These are phyloP conservation scores for Nothura maculosa DNA, from an alignment of 2,797 vertebrate genomes.

Conservation along the genomic window DNA sequence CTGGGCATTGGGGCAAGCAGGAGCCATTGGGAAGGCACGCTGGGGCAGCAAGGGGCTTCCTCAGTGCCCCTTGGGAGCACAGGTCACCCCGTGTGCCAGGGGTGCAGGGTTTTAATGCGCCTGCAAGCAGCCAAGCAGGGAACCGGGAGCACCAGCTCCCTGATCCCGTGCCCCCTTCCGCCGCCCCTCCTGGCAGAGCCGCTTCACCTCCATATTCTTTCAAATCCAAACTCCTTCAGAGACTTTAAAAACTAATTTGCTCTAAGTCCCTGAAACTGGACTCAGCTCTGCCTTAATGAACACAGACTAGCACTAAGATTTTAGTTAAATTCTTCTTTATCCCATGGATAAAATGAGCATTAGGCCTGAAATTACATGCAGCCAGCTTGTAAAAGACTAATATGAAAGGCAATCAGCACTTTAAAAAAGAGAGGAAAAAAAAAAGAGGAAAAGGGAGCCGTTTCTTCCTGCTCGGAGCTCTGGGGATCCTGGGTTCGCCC, in stretches of 20 bases:
- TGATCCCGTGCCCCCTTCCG: not conserved
- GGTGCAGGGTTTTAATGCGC: too few relatives aligned
- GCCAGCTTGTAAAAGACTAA: constrained; percentile 47
- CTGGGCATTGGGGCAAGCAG: rapidly evolving
- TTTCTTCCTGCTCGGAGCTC: not conserved
- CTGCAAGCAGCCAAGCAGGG: not conserved
- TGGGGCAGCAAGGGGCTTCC: rapidly evolving
- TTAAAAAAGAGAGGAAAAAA: not conserved
- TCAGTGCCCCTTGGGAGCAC: rapidly evolving
- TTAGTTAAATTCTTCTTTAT: constrained; percentile 78
- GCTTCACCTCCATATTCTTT: constrained; percentile 70
- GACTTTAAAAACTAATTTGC: constrained; percentile 77
- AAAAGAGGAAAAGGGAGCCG: not conserved
- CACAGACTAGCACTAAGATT: constrained; percentile 61
- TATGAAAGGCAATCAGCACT: constrained; percentile 37
- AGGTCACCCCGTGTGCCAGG: not conserved
- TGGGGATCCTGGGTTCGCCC: not conserved
- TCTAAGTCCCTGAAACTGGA: constrained; percentile 68
- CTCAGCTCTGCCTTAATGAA: constrained; percentile 62
- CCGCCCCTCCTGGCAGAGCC: not conserved
- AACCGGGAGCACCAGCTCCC: not conserved
- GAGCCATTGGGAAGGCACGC: rapidly evolving
- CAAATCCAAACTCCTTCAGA: constrained; percentile 77
- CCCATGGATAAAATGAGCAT: constrained; percentile 78
- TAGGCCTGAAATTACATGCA: constrained; percentile 76